Base-by-base conservation (phyloP, 2,888 invertebrate species). In the Xestia sexstrigata region DNA sequence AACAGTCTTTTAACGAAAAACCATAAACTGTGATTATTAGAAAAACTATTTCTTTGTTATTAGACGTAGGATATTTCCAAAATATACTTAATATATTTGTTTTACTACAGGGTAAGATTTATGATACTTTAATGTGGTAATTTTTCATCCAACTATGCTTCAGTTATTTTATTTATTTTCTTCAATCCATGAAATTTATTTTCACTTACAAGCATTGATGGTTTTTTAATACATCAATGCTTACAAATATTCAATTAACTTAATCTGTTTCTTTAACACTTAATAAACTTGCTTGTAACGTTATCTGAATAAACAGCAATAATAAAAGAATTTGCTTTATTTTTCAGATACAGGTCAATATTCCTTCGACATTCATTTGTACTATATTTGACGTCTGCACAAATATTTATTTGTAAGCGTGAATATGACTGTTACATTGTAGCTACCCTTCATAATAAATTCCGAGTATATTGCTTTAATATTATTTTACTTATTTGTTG, bases 301-400 rank as follows among this genome's bases (percentile, higher is more conserved):
- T 15, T 47, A 17, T 8, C 30, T 42, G 23, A 67, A 67, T n/a
- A 5, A 9, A 26, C 47, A 67, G 5, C n/a, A 62, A 35, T 35
- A 35, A 35, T 35, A 35, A 15, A 15, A 26, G 8, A 11, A 45
- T 49, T 47, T 58, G 20, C 15, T 52, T 52, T 23, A 39, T 55
- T 55, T 71, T 39, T 26, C 23, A 35, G 11, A 35, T 58, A 49
- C 67, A 71, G 70, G 47, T 52, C 52, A 52, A 52, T 23, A 66
- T 8, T 30, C 69, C 23, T 58, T 42, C 23, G 83, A 85, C 74
- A 71, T 82, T 82, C 58, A 78, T 71, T 85, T 55, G 60, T 30
- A 62, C 55, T 70, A 13, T 63, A 76, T 72, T 70, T 65, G 62
- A 66, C 5, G 35, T 69, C 49, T 68, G 47, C 26, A 49, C 42